These are phyloP conservation scores for Mormyrops attenuatus DNA, from an alignment of 2,797 vertebrate genomes.

Conservation along the genomic window DNA sequence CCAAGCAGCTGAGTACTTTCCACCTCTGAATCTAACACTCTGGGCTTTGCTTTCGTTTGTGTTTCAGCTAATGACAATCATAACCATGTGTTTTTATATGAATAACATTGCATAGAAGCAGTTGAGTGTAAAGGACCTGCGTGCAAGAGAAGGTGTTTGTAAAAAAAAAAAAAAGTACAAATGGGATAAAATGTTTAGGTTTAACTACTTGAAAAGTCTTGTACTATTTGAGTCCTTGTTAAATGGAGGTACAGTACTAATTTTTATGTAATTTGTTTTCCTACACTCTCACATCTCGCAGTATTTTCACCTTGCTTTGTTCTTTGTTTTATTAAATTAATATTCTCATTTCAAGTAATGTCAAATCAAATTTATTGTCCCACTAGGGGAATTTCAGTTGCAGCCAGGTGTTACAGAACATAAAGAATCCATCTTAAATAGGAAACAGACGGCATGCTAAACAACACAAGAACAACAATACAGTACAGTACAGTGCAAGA, in stretches of 20 bases:
- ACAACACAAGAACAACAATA: background rate
- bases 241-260: background rate
- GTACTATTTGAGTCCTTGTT: background rate
- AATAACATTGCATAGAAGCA: background rate
- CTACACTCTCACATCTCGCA: background rate
- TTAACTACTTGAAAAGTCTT: background rate
- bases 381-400: background rate
- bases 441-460: background rate
- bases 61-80: slow-evolving; percentile 13
- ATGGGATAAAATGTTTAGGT: background rate
- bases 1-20: background rate
- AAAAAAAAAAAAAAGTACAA: background rate
- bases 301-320: background rate
- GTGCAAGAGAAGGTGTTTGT: background rate
- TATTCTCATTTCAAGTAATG: background rate
- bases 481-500: background rate
- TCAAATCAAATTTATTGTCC: background rate
- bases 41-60: background rate
- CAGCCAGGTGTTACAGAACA: too few species aligned
- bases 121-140: background rate
- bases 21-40: background rate
- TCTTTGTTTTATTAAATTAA: background rate
- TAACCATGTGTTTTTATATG: background rate
- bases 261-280: background rate
- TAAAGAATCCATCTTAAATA: background rate